A percentile compares a stretch with the other conserved stretches of the same genome.
These are phyloP conservation scores for Cataglyphis hispanica DNA, from an alignment of 1,140 invertebrate species.

Conservation along the genomic window DNA sequence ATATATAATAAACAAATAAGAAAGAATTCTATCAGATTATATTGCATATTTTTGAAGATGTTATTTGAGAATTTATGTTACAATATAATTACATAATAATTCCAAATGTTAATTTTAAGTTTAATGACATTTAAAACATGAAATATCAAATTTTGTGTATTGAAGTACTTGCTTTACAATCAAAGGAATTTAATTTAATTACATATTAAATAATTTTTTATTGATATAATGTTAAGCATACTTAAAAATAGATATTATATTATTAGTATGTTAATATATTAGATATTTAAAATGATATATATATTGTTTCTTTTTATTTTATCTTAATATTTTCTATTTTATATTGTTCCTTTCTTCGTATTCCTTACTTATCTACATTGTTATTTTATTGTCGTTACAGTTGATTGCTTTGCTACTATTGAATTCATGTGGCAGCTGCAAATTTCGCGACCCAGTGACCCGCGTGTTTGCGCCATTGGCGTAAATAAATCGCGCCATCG, in stretches of 20 bases:
- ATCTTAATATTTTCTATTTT: background rate
- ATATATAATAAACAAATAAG: too few species aligned
- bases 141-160: background rate
- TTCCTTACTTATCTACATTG: background rate
- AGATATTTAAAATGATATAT: background rate
- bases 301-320: background rate
- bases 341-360: background rate
- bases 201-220: background rate
- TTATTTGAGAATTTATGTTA: too few species aligned
- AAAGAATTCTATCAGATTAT: too few species aligned
- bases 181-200: background rate
- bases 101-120: too few species aligned
- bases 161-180: background rate
- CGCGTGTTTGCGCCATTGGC: conserved; percentile 36
- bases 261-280: background rate
- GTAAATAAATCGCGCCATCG: conserved; percentile 48
- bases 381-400: conserved; percentile 42
- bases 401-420: conserved; percentile 34
- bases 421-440: conserved; percentile 51
- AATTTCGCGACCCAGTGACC: conserved; percentile 58
- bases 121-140: background rate
- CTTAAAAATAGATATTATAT: background rate
- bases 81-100: too few species aligned
- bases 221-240: background rate
- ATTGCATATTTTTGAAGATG: too few species aligned